These are phyloP conservation scores for Boulengeromyrus knoepffleri DNA, from an alignment of 2,113 vertebrate genomes.

Conservation along the genomic window DNA sequence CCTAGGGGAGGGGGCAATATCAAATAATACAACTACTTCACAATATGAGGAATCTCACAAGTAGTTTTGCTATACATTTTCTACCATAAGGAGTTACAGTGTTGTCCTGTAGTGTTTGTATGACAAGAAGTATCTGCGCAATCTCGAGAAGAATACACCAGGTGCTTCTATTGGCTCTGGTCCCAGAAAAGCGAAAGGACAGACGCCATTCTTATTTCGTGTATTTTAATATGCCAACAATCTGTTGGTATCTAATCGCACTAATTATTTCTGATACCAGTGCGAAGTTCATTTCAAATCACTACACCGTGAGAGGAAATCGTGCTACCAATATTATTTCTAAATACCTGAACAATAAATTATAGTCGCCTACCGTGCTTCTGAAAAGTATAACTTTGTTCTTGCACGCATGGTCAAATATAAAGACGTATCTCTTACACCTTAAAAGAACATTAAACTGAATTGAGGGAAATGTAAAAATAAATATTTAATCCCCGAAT, in stretches of 20 bases:
- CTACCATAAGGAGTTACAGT: conserved; percentile 52
- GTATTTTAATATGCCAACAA: conserved; percentile 12
- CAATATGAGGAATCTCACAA: conserved; percentile 62
- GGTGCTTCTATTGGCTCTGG: neutral
- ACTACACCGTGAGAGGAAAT: neutral
- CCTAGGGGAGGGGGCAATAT: conserved; percentile 20
- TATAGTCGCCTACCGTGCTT: neutral
- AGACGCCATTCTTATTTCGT: neutral
- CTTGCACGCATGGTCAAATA: neutral
- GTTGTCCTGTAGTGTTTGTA: conserved; percentile 4
- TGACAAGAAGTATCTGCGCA: conserved; percentile 10
- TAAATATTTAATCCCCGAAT: neutral
- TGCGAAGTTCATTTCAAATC: conserved; percentile 1
- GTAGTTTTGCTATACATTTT: conserved; percentile 66
- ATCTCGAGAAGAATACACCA: neutral
- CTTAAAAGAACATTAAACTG: neutral
- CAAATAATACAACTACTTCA: conserved; percentile 60
- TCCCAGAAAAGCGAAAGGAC: neutral
- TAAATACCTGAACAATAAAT: neutral
- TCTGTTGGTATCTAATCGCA: conserved; percentile 6
- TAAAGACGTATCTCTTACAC: neutral
- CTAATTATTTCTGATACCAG: conserved; percentile 7
- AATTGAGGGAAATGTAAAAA: neutral
- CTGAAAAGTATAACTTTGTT: neutral
- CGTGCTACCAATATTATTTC: neutral